These are phyloP conservation scores for Peromyscus melanophrys DNA, from an alignment of 2,797 vertebrate genomes.

Conservation along the genomic window DNA sequence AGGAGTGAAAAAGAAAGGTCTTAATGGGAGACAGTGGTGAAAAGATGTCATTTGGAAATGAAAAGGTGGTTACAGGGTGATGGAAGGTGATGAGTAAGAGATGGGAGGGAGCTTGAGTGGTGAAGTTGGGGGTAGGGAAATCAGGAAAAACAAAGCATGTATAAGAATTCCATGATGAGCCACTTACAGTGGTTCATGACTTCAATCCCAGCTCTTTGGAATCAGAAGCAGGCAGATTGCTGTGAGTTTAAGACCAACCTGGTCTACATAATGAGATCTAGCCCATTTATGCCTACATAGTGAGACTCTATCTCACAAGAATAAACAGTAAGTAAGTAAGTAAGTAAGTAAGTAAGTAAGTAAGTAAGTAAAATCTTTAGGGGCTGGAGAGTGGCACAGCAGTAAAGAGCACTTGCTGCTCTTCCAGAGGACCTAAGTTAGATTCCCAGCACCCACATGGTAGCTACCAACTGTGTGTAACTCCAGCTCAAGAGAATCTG, in stretches of 20 bases:
- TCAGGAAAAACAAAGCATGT: background rate
- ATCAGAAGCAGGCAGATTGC: background rate
- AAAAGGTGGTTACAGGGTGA: background rate
- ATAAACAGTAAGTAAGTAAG: background rate
- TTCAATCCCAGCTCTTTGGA: background rate
- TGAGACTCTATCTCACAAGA: background rate
- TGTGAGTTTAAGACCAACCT: background rate
- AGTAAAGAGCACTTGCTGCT: background rate
- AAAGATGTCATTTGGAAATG: background rate
- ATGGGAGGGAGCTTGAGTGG: background rate
- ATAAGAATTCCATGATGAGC: background rate
- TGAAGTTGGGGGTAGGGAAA: too few species aligned
- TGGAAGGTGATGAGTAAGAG: background rate
- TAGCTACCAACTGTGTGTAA: background rate
- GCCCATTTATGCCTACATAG: too few species aligned
- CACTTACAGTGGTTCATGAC: background rate
- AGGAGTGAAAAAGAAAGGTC: background rate
- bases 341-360: background rate
- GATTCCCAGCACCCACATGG: background rate
- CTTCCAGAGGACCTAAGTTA: background rate
- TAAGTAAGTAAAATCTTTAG: background rate
- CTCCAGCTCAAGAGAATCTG: background rate
- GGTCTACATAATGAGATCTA: background rate
- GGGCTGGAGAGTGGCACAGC: too few species aligned
- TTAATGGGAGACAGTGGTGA: background rate